Percentiles rank a stretch among this genome's conserved stretches.
phyloP scores from a whole-genome alignment of 2,113 vertebrate genomes.

The Prietella phreatophila region DNA sequence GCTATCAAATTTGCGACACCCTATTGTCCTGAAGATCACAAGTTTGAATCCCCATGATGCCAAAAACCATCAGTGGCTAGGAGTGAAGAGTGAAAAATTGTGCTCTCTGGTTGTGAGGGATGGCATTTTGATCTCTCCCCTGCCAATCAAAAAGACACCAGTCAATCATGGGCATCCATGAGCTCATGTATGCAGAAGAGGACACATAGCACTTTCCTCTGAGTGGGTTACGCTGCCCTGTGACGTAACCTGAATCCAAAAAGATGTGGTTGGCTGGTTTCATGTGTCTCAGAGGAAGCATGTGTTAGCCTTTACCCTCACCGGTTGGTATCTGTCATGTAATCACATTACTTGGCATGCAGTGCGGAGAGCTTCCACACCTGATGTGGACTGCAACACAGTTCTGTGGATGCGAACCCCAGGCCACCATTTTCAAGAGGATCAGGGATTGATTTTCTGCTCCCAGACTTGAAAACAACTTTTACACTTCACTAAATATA shows the following conservation, averaged over 20 bases:
- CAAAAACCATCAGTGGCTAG: neutral
- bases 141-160: neutral
- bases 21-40: neutral
- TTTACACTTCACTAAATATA: neutral
- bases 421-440: neutral
- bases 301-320: constrained; percentile 7
- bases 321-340: neutral
- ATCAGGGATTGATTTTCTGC: neutral
- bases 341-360: constrained; percentile 14
- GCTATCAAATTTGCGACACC: neutral
- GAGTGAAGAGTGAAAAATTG: neutral
- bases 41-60: neutral
- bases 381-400: neutral
- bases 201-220: neutral
- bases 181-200: neutral
- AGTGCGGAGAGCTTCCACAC: neutral
- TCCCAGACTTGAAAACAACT: neutral
- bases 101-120: neutral
- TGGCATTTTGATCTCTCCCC: neutral
- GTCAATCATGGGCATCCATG: neutral
- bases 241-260: neutral
- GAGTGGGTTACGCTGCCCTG: neutral
- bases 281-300: neutral
- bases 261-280: neutral
- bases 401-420: neutral